Evolutionary conservation across 2,113 vertebrate genomes (phyloP), one percentile per base, ranked within the genome.

Genomic region (Ammodytes marinus): DNA sequence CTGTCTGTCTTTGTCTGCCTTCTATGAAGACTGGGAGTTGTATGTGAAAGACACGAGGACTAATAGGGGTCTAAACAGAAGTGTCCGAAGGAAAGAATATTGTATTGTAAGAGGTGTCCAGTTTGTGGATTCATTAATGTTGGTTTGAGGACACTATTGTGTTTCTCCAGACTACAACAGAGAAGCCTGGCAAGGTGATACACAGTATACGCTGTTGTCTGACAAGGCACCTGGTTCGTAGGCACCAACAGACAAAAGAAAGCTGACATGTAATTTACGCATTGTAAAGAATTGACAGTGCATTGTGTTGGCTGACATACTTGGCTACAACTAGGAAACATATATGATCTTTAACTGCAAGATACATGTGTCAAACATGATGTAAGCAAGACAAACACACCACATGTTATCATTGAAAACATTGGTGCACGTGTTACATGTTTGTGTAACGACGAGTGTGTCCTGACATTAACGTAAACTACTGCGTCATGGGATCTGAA

Each of bases 241-340:
- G 64, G 9, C 5, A 27, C 43, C 3, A n/a, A 47, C 17, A 14
- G 10, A 19, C 4, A 57, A 69, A 76, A 15, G 14, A 8, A 82
- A 76, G n/a, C 59, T 12, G 11, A 49, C 60, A 66, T 10, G 12
- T 59, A 50, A 76, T 70, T 39, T 64, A 49, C 63, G 47, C 19
- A 13, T 8, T 10, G 19, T 14, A 11, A 46, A 45, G n/a, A 8
- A 27, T 17, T 53, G 13, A 69, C 14, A 53, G n/a, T 10, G 54
- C 14, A 53, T 12, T 10, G 15, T 11, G 69, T 19, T 15, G 53
- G 17, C 27, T 59, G 54, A 49, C 2, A 7, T 27, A 14, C 42
- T 37, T 8, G 6, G 5, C 37, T 27, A 27, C 27, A 27, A 27
- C 27, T 4, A 39, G 6, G 1, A 27, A 17, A 74, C 27, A 52